Evolutionary conservation across 2,888 invertebrate genomes (phyloP).

Genomic region (Lochmaea crataegi): DNA sequence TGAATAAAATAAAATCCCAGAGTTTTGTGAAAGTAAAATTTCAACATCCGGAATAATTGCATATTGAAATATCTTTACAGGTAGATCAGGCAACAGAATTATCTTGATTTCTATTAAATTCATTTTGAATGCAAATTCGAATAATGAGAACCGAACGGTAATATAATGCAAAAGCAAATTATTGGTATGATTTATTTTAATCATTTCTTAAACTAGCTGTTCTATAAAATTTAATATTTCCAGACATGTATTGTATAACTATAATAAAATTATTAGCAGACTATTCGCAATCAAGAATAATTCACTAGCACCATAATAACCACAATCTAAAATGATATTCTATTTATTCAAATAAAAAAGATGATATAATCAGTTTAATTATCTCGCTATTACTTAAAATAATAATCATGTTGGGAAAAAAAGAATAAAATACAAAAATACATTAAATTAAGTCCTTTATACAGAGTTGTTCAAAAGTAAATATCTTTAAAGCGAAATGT

Average conservation of each 20-base stretch:
- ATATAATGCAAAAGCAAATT: conserved; percentile 5
- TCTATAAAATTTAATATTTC: conserved; percentile 1
- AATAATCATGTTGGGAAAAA: no score
- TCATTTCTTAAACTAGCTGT: conserved; percentile 6
- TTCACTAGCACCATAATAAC: not conserved
- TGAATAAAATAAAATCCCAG: not conserved
- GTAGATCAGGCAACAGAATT: conserved; percentile 8
- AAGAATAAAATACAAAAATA: no score
- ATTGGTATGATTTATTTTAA: conserved; percentile 10
- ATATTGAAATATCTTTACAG: conserved; percentile 5
- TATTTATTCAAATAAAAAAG: not conserved
- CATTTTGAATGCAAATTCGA: conserved; percentile 6
- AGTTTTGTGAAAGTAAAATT: conserved; percentile 10
- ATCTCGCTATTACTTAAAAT: no score
- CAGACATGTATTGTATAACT: conserved; percentile 4
- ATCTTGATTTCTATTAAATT: conserved; percentile 5
- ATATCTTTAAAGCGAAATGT: no score
- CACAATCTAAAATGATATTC: not conserved
- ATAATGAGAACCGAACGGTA: conserved; percentile 13
- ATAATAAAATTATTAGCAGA: not conserved
- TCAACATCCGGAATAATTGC: not conserved
- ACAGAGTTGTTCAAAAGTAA: no score
- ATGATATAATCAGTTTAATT: no score
- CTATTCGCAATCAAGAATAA: not conserved
- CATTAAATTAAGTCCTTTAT: no score